Percentiles rank a stretch among this genome's conserved stretches.
Conservation (phyloP, 2,888 invertebrate genomes). For the Drosophila basisetae region DNA sequence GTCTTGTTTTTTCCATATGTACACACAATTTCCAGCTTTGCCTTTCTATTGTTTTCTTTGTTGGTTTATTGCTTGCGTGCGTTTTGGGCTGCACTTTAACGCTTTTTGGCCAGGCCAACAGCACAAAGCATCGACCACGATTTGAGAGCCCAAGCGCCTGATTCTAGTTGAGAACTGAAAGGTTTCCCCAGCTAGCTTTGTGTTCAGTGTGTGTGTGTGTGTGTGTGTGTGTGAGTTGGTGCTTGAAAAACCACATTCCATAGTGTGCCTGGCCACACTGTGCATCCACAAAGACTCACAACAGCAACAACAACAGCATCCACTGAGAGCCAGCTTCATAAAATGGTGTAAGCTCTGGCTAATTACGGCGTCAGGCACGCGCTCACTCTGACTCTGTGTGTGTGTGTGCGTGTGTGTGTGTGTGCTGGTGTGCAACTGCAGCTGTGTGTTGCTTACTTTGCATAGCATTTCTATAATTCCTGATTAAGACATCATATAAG, state of each 20-base stretch:
- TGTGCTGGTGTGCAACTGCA: conserved; percentile 12
- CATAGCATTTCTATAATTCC: conserved; percentile 70
- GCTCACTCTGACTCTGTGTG: conserved; percentile 49
- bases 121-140: conserved; percentile 18
- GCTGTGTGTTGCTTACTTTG: conserved; percentile 52
- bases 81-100: conserved; percentile 20
- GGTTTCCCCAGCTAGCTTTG: conserved; percentile 33
- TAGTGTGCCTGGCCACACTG: conserved; percentile 69
- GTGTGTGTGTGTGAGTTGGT: conserved; percentile 45
- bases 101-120: conserved; percentile 31
- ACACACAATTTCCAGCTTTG: conserved; percentile 9
- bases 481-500: conserved; percentile 71
- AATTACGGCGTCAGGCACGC: conserved; percentile 79
- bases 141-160: conserved; percentile 32
- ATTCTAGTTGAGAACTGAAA: conserved; percentile 40
- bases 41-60: conserved; percentile 13
- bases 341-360: conserved; percentile 70
- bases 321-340: conserved; percentile 53
- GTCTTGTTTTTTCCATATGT: not conserved
- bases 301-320: conserved; percentile 60
- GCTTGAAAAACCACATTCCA: conserved; percentile 80
- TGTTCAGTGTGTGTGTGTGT: conserved; percentile 11
- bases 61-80: conserved; percentile 14
- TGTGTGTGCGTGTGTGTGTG: conserved; percentile 16
- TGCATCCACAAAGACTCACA: conserved; percentile 28